A percentile compares a stretch with the other conserved stretches of the same genome.
These are phyloP conservation scores for Casuarius casuarius DNA, from an alignment of 2,113 vertebrate genomes.

Conservation along the genomic window DNA sequence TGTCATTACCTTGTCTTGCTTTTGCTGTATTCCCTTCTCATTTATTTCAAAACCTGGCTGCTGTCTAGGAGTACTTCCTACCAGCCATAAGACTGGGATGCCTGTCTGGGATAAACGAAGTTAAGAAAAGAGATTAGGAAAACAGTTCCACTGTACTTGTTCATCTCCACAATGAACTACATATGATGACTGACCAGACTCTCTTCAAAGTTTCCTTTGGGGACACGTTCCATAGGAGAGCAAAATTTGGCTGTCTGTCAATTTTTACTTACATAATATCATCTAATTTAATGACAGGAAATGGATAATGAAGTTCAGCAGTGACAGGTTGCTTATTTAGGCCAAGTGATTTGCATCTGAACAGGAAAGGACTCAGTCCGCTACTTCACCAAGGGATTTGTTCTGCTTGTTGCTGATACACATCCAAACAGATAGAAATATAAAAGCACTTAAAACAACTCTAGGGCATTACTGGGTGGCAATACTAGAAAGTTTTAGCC, in stretches of 20 bases:
- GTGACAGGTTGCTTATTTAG: conserved; percentile 14
- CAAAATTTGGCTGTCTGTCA: not conserved
- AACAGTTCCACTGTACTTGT: not conserved
- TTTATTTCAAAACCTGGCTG: not conserved
- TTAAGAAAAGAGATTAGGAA: conserved; percentile 9
- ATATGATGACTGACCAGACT: not conserved
- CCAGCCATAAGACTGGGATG: not conserved
- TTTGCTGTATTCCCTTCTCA: not conserved
- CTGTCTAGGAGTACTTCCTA: not conserved
- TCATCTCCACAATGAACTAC: not conserved
- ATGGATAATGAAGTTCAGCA: conserved; percentile 42
- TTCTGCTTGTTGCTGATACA: not conserved
- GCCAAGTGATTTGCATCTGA: not conserved
- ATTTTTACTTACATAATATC: conserved; percentile 27
- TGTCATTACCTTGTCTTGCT: not conserved
- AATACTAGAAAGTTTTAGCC: not conserved
- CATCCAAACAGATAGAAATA: not conserved
- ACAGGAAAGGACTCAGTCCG: not conserved
- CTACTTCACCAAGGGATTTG: not conserved
- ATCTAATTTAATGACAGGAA: conserved; percentile 53
- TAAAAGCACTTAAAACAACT: not conserved
- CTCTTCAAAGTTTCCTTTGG: not conserved
- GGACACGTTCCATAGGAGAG: not conserved
- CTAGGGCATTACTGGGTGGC: not conserved
- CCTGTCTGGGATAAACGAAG: not conserved